Base-by-base conservation (phyloP, 2,113 vertebrate genomes). In the Sinosuthora webbiana region DNA sequence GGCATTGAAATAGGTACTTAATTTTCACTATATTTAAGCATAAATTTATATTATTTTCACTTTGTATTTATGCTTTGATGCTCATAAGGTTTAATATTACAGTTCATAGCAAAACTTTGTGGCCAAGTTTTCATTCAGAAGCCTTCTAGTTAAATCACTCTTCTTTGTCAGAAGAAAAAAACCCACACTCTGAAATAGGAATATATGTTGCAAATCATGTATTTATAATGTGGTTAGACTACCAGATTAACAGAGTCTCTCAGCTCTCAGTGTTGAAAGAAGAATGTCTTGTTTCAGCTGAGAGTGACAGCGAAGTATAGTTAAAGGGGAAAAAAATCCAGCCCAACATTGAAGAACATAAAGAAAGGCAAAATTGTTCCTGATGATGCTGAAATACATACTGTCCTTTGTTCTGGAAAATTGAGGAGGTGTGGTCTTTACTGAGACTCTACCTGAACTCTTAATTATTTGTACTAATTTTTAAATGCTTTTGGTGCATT, bases 1-100 rank as follows among this genome's bases (percentile, higher is more conserved):
- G 98, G 99, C 97, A 99, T 99, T 96, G 99, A 99, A 98, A 99
- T 99, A 97, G 99, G 99, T 99, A 98, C 37, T 55, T 64, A 49
- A 92, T 90, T 93, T 87, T 90, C 13, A 24, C 41, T 69, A 5
- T 52, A 22, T 39, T 83, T 95, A 50, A 75, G 12, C 23, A 77
- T 59, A 62, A 41, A 37, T 44, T 56, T 45, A 2, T 45, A 13
- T 35, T 83, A 7, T 39, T 59, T 79, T 3, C 22, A 23, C 10
- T 65, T 73, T 41, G 24, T 93, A 8, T 44, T 7, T 52, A 33
- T 28, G 14, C 78, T 28, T 75, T 44, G 3, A 8, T 31, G 10
- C 8, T 86, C 10, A 2, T 39, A 47, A 41, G 35, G 21, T 79
- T 68, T 71, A 64, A 14, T 73, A 30, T 42, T 79, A 53, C 23